Base-by-base conservation (phyloP, 2,888 invertebrate species). In the Papilio protenor region DNA sequence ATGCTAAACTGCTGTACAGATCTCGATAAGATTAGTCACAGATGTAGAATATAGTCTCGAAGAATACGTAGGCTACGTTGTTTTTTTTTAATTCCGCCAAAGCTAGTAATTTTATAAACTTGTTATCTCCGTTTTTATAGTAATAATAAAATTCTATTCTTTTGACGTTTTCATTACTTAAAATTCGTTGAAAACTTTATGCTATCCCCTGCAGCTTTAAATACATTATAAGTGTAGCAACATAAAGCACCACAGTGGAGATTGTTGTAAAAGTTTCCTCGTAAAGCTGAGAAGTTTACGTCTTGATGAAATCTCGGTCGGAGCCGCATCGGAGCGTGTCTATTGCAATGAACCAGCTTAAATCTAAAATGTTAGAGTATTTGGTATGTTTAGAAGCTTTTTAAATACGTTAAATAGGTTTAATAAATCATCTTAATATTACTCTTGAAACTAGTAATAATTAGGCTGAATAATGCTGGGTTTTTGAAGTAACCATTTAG, bases 211-310 rank as follows among this genome's bases (percentile, higher is more conserved):
- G 57, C 49, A 57, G 57, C 52, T 59, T 73, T 61, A 73, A 77
- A 40, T 75, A 61, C 12, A 75, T 72, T 33, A 75, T 72, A 52
- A 69, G 64, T 72, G 40, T 21, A 45, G 33, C n/a, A 55, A 47
- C 45, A 64, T 52, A 49, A 77, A 66, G 52, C 21, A 77, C 21
- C 45, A 72, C 71, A 4, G 27, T 61, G 11, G 64, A 72, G 47
- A 57, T 74, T 74, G 66, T 78, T 73, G 64, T 52, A 73, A 76
- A 80, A 77, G 75, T 75, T 76, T 47, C 55, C 74, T 74, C 74
- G 45, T 77, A 79, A 79, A 77, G 64, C 55, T 76, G 45, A n/a
- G 74, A 80, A 74, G 76, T 75, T 74, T 73, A 59, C 69, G 61
- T 73, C 23, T 52, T 57, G 70, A 71, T 75, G 73, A 70, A 76